Evolutionary conservation across 2,888 invertebrate genomes (phyloP).

Genomic region (Fragum whitleyi): DNA sequence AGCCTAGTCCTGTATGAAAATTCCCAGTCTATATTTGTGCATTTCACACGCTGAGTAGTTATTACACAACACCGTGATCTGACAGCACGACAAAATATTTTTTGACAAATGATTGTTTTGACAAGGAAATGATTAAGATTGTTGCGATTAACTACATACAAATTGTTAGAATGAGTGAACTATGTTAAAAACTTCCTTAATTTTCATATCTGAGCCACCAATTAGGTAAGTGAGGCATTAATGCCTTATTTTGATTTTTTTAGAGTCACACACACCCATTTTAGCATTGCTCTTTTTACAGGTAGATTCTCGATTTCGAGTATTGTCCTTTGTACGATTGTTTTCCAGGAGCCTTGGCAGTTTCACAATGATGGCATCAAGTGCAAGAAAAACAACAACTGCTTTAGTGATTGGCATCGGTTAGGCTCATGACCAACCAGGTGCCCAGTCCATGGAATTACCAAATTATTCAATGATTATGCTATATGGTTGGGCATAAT

Average conservation of each 20-base stretch:
- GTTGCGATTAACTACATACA: neutral
- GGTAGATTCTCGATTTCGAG: neutral
- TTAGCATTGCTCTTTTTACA: neutral
- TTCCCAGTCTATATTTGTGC: neutral
- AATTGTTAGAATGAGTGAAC: neutral
- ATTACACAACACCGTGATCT: neutral
- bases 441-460: too few relatives aligned
- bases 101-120: neutral
- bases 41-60: neutral
- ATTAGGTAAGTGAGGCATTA: neutral
- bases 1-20: too few relatives aligned
- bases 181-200: neutral
- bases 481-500: too few relatives aligned
- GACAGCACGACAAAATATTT: conserved; percentile 3
- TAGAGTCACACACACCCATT: too few relatives aligned
- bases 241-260: too few relatives aligned
- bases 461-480: too few relatives aligned
- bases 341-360: neutral
- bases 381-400: too few relatives aligned
- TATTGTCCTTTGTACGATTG: neutral
- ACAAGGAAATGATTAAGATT: neutral
- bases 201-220: neutral
- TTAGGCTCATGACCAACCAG: too few relatives aligned
- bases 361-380: too few relatives aligned
- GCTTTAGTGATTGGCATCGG: too few relatives aligned